Percentiles rank a stretch among this genome's conserved stretches.
Conservation (phyloP, 2,888 invertebrate species). For the Drosophila infuscata region DNA sequence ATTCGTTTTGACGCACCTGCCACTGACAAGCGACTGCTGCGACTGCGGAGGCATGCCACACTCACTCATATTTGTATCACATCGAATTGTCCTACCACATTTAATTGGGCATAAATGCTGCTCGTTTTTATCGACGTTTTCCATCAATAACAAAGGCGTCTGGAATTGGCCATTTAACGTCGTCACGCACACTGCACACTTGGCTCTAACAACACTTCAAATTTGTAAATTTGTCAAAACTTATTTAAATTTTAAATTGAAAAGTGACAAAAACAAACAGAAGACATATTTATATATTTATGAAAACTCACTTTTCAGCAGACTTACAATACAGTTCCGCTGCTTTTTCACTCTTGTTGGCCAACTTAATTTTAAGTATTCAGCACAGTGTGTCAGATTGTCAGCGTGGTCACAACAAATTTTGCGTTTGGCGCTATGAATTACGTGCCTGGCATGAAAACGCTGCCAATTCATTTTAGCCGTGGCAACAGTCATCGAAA, state of each 20-base stretch:
- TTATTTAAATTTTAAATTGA: background rate
- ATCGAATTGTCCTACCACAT: constrained; percentile 53
- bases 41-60: constrained; percentile 36
- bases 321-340: background rate
- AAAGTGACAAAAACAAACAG: background rate
- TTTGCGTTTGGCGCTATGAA: constrained; percentile 19
- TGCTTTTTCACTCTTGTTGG: background rate
- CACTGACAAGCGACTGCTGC: constrained; percentile 9
- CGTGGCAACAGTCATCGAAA: constrained; percentile 31
- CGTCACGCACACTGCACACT: constrained; percentile 26
- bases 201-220: background rate
- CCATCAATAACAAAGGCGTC: constrained; percentile 63
- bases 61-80: constrained; percentile 41
- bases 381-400: constrained; percentile 31
- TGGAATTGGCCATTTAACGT: constrained; percentile 43
- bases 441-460: constrained; percentile 62
- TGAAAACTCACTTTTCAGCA: background rate
- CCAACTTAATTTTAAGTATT: background rate
- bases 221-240: background rate
- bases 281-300: background rate
- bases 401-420: constrained; percentile 36
- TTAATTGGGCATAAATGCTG: constrained; percentile 71
- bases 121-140: constrained; percentile 65
- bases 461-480: constrained; percentile 11
- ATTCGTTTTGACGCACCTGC: constrained; percentile 37